phyloP scores from a whole-genome alignment of 2,888 invertebrate species.

The Perdita meconis region DNA sequence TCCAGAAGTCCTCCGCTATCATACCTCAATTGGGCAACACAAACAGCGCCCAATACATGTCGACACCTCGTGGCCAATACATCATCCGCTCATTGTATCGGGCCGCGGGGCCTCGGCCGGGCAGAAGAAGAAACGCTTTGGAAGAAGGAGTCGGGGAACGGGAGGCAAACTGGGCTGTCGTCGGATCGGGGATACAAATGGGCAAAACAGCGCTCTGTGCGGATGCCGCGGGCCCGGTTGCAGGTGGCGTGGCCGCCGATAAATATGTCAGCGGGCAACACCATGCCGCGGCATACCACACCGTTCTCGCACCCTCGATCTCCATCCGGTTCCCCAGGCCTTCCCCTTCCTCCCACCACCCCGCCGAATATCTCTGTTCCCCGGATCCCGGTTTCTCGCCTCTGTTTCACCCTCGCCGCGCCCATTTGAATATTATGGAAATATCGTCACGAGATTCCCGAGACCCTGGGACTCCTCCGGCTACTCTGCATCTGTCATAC shows the following conservation, averaged over 20 bases:
- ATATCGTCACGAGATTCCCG: constrained; percentile 71
- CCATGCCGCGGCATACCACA: constrained; percentile 75
- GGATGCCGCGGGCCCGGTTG: constrained; percentile 80
- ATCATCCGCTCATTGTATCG: constrained; percentile 67
- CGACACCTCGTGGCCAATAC: constrained; percentile 62
- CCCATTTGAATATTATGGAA: constrained; percentile 83
- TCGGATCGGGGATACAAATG: constrained; percentile 76
- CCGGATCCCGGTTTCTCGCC: constrained; percentile 42
- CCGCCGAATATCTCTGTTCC: constrained; percentile 61
- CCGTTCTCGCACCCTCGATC: constrained; percentile 54
- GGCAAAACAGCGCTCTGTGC: constrained; percentile 78
- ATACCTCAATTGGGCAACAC: constrained; percentile 6
- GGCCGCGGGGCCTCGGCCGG: constrained; percentile 33
- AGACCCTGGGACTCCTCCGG: constrained; percentile 19
- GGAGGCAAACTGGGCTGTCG: constrained; percentile 76
- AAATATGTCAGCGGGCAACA: constrained; percentile 84
- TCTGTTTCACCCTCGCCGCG: constrained; percentile 67
- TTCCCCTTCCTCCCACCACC: constrained; percentile 32
- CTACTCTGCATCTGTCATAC: constrained; percentile 79
- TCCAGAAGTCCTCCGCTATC: constrained; percentile 2
- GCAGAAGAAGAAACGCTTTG: constrained; percentile 46
- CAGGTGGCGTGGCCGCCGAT: constrained; percentile 83
- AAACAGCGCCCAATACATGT: constrained; percentile 1
- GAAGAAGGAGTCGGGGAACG: constrained; percentile 33
- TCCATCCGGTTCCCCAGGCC: constrained; percentile 37